Evolutionary conservation across 2,113 vertebrate species (phyloP), one percentile per base, ranked within the genome.

Genomic region (Chionodraco myersi): DNA sequence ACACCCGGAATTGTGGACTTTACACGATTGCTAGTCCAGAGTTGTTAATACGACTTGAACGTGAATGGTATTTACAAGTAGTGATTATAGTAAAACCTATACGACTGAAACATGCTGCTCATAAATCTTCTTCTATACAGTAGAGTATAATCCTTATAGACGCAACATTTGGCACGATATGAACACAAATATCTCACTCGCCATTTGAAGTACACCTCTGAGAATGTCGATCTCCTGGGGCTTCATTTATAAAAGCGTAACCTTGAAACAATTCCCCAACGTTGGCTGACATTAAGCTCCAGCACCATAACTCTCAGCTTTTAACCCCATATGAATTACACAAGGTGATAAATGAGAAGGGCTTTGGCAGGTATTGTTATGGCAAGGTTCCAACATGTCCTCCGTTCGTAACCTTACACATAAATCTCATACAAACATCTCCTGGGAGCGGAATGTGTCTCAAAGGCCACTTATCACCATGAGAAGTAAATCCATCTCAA

Each of bases 341-440:
- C 14, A 6, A 41, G n/a, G n/a, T 26, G 54, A 60, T 18, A 52
- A 82, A 48, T 64, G 66, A 68, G 44, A n/a, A 10, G 18, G 2
- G 16, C 23, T 56, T 54, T 34, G 62, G 63, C 68, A 62, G 66
- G 51, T 49, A 49, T 2, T 13, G 61, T 11, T n/a, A 2, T 49
- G 59, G 59, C 48, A 44, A 41, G 16, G 30, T 21, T 69, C 69
- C 70, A 70, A 48, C 10, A 7, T 3, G 15, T 41, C n/a, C 64
- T 54, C 63, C 48, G 56, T 53, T 70, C 12, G 34, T 58, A 70
- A 51, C 41, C 5, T 60, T 16, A 23, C 6, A 21, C 44, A 68
- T 83, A 30, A 79, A 79, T 77, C 76, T 59, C 11, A 34, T 23
- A 10, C 45, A 65, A 77, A 69, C 30, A 52, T 58, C 41, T 53